phyloP scores from a whole-genome alignment of 2,888 invertebrate genomes.

The Zaprionus bogoriensis region DNA sequence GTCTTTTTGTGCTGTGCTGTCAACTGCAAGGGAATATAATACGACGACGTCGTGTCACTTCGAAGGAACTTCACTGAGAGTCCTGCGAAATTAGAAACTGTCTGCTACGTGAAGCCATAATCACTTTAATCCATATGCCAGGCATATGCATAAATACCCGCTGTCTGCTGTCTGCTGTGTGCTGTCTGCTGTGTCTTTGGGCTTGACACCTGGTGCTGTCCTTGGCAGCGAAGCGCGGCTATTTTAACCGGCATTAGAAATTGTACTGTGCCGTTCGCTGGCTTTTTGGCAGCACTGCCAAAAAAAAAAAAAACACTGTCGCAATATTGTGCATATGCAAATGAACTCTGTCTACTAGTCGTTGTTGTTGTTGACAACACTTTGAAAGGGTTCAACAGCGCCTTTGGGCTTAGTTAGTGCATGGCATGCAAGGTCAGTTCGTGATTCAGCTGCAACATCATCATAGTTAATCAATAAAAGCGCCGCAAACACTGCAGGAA shows the following conservation, averaged over 20 bases:
- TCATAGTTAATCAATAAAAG: constrained; percentile 53
- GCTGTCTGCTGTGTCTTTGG: neutral
- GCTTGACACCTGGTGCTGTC: constrained; percentile 4
- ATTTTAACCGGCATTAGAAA: constrained; percentile 4
- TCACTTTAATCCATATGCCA: no score
- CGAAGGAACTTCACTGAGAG: neutral
- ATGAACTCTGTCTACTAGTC: constrained; percentile 37
- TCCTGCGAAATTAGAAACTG: no score
- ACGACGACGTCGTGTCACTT: no score
- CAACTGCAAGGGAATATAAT: constrained; percentile 23
- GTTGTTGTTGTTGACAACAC: constrained; percentile 27
- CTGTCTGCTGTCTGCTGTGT: neutral
- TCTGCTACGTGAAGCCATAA: no score
- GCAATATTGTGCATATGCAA: constrained; percentile 51
- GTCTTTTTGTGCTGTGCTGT: constrained; percentile 21
- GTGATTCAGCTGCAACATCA: constrained; percentile 46
- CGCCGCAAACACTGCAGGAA: constrained; percentile 8
- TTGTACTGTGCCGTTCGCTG: neutral
- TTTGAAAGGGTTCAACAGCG: constrained; percentile 48
- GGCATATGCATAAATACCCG: no score
- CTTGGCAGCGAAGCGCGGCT: constrained; percentile 2
- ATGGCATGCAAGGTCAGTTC: constrained; percentile 55
- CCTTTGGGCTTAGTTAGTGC: constrained; percentile 11
- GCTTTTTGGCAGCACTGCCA: constrained; percentile 47
- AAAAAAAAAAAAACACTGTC: constrained; percentile 20